Conservation (phyloP, 64 coral and sea anemone genomes). For the Catalaphyllia jardinei region DNA sequence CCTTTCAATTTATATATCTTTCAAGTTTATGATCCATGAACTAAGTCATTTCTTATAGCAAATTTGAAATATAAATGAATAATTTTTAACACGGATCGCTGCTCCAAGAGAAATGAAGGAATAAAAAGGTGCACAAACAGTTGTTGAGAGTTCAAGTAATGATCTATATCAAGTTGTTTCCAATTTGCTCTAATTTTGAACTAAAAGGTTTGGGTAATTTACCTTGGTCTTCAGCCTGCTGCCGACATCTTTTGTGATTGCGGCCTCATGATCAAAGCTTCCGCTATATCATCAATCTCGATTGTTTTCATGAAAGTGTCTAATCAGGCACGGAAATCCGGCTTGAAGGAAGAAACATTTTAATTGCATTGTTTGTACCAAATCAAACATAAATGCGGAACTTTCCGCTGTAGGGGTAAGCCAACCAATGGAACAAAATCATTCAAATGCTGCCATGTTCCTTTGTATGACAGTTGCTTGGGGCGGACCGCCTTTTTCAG, state of each 20-base stretch:
- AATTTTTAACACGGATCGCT: too few relatives aligned
- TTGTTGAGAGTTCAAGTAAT: too few relatives aligned
- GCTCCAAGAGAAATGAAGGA: too few relatives aligned
- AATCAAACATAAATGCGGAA: neutral
- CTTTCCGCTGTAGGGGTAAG: neutral
- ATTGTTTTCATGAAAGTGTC: neutral
- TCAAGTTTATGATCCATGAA: too few relatives aligned
- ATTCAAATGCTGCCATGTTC: neutral
- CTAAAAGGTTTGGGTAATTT: neutral
- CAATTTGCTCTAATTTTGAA: neutral
- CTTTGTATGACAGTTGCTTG: neutral
- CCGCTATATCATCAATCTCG: neutral
- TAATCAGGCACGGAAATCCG: constrained; percentile 19
- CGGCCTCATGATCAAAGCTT: neutral
- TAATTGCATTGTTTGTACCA: neutral
- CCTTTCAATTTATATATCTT: too few relatives aligned
- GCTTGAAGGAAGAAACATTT: neutral
- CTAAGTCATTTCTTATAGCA: too few relatives aligned
- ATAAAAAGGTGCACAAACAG: too few relatives aligned
- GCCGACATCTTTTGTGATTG: neutral
- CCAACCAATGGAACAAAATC: neutral
- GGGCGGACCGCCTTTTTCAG: neutral
- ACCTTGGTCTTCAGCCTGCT: neutral
- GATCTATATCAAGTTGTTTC: neutral
- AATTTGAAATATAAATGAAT: too few relatives aligned